Base-by-base conservation (phyloP, 2,888 invertebrate genomes). In the Mesochorus sp. region DNA sequence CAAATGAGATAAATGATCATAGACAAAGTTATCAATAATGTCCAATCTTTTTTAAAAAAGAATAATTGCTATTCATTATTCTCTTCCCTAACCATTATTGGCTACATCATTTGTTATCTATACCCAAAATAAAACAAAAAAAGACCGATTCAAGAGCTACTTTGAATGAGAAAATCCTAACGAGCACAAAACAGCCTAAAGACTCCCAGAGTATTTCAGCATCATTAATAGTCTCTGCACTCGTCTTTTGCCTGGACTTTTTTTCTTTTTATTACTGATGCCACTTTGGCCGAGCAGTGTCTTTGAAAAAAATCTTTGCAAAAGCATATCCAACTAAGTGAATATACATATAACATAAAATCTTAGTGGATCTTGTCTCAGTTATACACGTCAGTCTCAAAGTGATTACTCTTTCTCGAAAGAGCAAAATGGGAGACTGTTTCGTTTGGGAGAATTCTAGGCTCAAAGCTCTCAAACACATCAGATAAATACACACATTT, bases 391-490 rank as follows among this genome's bases (percentile, higher is more conserved):
- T 24, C 24, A 19, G 24, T 57, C 55, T 57, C 64, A 73, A 57
- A 66, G 64, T 73, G 72, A 62, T 55, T 72, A 62, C n/a, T 53
- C 62, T 53, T 53, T 62, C 34, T 55, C 72, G 39, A 44, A 24
- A 39, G 21, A 1, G 51, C 21, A 59, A 51, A 42, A 14, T 14
- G 42, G 42, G 37, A 70, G 49, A 59, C 12, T 19, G 28, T 51
- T 28, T 39, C 61, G n/a, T 53, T 53, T 55, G 51, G 44, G 14
- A 17, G 24, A 19, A 53, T 62, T 31, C 8, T 10, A 8, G 39
- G 39, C 19, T 12, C 34, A 8, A 10, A n/a, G 44, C 24, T 34
- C 53, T 53, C 42, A 24, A 62, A 72, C 55, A 44, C 55, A 72
- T 72, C 6, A 62, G 14, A 39, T 24, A n/a, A n/a, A n/a, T n/a